Conservation (phyloP, 2,113 vertebrate genomes). For the Oncorhynchus masou region DNA sequence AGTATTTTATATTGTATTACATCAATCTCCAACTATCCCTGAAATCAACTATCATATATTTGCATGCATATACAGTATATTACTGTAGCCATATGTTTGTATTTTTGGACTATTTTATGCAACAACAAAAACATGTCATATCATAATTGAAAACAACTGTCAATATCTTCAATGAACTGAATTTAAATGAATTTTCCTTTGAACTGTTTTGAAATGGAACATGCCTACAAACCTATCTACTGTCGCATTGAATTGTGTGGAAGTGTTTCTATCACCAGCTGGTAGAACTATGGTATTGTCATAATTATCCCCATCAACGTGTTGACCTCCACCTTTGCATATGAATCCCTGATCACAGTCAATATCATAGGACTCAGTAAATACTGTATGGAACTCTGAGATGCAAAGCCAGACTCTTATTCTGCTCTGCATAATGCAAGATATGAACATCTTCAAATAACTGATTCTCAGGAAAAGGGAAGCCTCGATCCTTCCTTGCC, state of each 20-base stretch:
- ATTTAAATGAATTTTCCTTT: neutral
- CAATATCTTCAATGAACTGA: neutral
- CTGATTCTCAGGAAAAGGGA: neutral
- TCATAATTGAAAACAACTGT: too few relatives aligned
- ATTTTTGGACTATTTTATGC: too few relatives aligned
- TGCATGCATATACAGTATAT: too few relatives aligned
- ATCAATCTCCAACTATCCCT: too few relatives aligned
- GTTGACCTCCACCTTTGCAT: neutral
- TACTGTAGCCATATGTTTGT: too few relatives aligned
- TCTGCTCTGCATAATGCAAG: too few relatives aligned
- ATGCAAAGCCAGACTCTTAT: conserved; percentile 12
- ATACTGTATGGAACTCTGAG: conserved; percentile 3
- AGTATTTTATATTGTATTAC: too few relatives aligned
- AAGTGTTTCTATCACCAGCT: conserved; percentile 35
- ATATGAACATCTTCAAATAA: conserved; percentile 5
- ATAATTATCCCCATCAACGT: neutral
- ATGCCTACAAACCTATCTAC: neutral
- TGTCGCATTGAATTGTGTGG: neutral
- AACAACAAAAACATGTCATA: too few relatives aligned
- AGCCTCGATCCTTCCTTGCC: neutral
- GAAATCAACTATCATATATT: too few relatives aligned
- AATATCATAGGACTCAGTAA: neutral
- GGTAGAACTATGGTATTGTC: conserved; percentile 12
- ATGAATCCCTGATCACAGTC: neutral
- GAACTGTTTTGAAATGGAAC: neutral